Evolutionary conservation across 2,888 invertebrate species (phyloP).

Genomic region (Rotaria sp.): DNA sequence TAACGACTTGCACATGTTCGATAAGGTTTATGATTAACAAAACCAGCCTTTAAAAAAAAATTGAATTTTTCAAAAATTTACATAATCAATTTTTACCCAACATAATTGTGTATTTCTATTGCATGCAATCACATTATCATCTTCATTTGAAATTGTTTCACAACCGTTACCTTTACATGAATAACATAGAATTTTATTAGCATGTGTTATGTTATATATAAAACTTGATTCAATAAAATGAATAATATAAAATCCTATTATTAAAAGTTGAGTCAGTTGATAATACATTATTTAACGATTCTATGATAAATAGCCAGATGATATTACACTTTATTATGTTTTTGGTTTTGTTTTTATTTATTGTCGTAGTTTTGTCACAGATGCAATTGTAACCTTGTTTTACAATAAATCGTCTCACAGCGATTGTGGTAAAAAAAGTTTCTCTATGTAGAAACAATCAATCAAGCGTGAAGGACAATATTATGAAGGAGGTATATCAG

Average conservation of each 20-base stretch:
- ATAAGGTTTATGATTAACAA: background rate
- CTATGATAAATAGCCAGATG: background rate
- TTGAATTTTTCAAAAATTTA: no score
- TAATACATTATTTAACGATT: background rate
- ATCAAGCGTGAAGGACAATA: background rate
- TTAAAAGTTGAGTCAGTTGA: background rate
- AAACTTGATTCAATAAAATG: background rate
- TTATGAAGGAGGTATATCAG: background rate
- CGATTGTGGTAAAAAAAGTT: no score
- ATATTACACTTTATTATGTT: no score
- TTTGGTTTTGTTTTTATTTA: background rate
- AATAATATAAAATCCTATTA: background rate
- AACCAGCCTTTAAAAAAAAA: background rate
- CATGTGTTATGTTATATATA: background rate
- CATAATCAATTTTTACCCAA: background rate
- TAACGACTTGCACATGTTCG: constrained; percentile 16
- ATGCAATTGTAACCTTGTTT: no score
- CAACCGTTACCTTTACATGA: background rate
- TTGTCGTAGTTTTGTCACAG: background rate
- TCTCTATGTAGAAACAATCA: background rate
- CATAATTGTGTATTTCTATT: background rate
- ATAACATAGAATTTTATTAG: background rate
- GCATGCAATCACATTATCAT: background rate
- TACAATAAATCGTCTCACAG: no score
- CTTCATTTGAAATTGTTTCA: background rate